Conservation (phyloP, 2,888 invertebrate species). For the Caenorhabditis sp. region DNA sequence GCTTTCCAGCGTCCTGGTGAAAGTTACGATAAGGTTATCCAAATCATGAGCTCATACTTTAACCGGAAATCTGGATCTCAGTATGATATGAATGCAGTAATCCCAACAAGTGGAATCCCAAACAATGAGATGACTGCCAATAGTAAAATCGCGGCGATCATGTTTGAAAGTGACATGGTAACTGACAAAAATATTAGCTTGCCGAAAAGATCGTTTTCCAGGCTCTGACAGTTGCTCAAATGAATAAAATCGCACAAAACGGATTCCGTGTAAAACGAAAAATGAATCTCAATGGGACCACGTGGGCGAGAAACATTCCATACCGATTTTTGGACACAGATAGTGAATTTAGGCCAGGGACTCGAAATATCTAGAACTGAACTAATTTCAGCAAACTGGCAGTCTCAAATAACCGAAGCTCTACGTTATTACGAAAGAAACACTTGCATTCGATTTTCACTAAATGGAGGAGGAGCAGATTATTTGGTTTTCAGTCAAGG, state of each 20-base stretch:
- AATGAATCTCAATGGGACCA: conserved; percentile 62
- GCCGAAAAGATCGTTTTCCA: conserved; percentile 15
- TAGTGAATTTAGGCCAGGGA: conserved; percentile 26
- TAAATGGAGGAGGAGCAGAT: conserved; percentile 67
- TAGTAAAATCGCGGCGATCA: conserved; percentile 55
- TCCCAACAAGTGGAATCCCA: conserved; percentile 43
- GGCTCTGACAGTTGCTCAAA: conserved; percentile 64
- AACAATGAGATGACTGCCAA: conserved; percentile 67
- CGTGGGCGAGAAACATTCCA: conserved; percentile 66
- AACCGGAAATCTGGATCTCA: conserved; percentile 64
- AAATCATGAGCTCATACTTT: conserved; percentile 64
- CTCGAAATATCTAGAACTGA: too few relatives aligned
- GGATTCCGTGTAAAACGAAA: conserved; percentile 53
- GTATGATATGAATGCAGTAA: conserved; percentile 56
- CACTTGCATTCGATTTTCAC: conserved; percentile 78
- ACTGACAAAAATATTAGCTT: too few relatives aligned
- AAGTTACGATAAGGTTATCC: conserved; percentile 71
- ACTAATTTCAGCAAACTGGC: conserved; percentile 68
- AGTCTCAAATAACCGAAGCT: conserved; percentile 72
- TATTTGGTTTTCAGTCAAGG: conserved; percentile 71
- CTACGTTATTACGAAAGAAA: conserved; percentile 74
- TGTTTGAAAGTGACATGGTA: conserved; percentile 70
- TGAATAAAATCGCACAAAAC: conserved; percentile 59
- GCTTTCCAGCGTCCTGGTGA: conserved; percentile 70
- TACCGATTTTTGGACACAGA: conserved; percentile 71